phyloP scores from a whole-genome alignment of 2,113 vertebrate species.

The Copsychus sechellarum region DNA sequence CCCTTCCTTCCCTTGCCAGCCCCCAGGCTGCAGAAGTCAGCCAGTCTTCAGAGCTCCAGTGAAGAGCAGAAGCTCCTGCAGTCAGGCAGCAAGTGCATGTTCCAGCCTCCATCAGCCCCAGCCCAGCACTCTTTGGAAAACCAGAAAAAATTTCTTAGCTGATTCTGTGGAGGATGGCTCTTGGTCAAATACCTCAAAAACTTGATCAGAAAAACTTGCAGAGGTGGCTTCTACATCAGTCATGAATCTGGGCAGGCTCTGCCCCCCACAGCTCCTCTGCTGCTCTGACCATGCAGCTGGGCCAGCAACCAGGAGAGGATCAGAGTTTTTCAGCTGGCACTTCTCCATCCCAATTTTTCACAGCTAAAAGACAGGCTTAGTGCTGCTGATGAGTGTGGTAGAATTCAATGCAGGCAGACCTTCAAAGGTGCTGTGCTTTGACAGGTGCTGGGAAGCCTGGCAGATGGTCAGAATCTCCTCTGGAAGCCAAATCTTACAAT shows the following conservation, averaged over 20 bases:
- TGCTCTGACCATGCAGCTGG: neutral
- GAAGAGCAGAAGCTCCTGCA: neutral
- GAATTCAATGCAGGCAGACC: neutral
- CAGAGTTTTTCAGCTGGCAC: neutral
- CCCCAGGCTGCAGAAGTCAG: neutral
- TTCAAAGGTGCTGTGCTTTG: neutral
- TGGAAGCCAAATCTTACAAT: neutral
- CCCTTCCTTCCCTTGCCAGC: neutral
- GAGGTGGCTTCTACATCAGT: neutral
- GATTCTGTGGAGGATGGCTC: neutral
- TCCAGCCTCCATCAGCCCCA: neutral
- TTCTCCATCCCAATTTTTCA: neutral
- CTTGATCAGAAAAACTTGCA: neutral
- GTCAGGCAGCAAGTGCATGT: neutral
- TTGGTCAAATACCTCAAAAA: neutral
- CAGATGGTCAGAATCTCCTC: neutral
- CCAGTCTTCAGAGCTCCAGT: neutral
- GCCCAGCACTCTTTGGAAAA: neutral
- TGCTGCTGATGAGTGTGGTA: neutral
- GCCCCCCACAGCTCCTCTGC: accelerated
- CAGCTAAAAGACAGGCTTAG: neutral
- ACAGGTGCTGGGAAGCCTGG: accelerated
- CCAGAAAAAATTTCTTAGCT: neutral
- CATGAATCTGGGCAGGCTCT: accelerated
- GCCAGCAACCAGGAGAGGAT: neutral